phyloP scores from a whole-genome alignment of 1,140 invertebrate species.

The Gryon sp. region DNA sequence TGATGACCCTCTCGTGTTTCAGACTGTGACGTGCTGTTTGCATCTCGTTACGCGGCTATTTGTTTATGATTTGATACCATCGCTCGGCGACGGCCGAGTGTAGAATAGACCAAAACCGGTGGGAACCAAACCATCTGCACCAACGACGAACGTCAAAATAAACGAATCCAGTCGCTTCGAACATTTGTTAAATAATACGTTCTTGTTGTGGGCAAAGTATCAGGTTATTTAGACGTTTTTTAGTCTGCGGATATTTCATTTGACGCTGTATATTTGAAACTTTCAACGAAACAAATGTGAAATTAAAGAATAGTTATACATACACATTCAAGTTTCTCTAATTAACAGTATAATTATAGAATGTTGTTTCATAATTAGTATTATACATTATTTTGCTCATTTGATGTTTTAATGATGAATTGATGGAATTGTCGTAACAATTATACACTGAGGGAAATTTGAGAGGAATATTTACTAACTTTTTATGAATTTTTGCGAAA shows the following conservation, averaged over 20 bases:
- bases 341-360: too few species aligned
- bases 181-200: slow-evolving; percentile 27
- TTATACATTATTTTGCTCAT: too few species aligned
- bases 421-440: too few species aligned
- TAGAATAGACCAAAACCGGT: slow-evolving; percentile 32
- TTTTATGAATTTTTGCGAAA: too few species aligned
- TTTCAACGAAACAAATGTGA: neutral
- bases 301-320: neutral
- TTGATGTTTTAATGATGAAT: too few species aligned
- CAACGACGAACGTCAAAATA: slow-evolving; percentile 19
- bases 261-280: neutral
- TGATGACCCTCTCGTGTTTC: slow-evolving; percentile 59
- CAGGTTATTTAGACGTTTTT: slow-evolving; percentile 4
- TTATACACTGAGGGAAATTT: too few species aligned
- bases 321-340: too few species aligned
- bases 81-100: slow-evolving; percentile 31
- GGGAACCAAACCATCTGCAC: slow-evolving; percentile 31
- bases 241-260: neutral
- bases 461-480: too few species aligned
- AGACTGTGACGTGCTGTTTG: slow-evolving; percentile 57
- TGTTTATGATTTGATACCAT: slow-evolving; percentile 65
- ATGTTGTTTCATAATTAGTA: too few species aligned
- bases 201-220: slow-evolving; percentile 3
- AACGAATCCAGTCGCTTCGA: slow-evolving; percentile 33
- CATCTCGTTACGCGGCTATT: slow-evolving; percentile 63